Conservation (phyloP, 2,113 vertebrate species). For the Ochotona princeps region DNA sequence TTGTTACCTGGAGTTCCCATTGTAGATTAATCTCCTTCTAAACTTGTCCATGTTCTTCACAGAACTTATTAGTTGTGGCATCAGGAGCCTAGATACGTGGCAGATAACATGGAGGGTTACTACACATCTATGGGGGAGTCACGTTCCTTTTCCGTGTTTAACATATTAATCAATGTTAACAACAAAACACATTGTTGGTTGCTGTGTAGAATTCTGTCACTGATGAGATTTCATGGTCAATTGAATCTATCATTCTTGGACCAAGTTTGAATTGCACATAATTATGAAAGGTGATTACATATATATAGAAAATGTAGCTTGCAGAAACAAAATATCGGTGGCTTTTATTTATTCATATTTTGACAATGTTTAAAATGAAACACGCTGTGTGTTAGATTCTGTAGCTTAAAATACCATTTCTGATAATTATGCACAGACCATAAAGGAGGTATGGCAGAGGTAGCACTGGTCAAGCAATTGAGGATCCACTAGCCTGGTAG, state of each 20-base stretch:
- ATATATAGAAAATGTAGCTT: background rate
- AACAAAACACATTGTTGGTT: background rate
- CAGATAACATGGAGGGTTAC: too few relatives aligned
- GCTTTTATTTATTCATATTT: background rate
- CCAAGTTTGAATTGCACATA: background rate
- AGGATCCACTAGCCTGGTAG: background rate
- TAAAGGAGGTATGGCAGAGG: background rate
- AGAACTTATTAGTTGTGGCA: background rate
- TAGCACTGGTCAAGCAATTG: background rate
- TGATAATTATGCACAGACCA: background rate
- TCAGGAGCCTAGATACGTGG: too few relatives aligned
- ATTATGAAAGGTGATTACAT: background rate
- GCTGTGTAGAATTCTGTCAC: too few relatives aligned
- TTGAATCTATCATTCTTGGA: background rate
- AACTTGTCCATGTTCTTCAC: background rate
- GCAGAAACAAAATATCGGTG: background rate
- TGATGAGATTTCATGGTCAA: background rate
- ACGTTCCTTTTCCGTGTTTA: too few relatives aligned
- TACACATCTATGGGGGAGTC: too few relatives aligned
- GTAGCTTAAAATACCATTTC: background rate
- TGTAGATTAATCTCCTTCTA: background rate
- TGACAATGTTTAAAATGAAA: conserved; percentile 6
- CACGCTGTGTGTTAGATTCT: background rate
- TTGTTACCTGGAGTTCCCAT: background rate
- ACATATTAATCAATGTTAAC: background rate